phyloP scores from a whole-genome alignment of 2,113 vertebrate species.

The Hyperopisus bebe region DNA sequence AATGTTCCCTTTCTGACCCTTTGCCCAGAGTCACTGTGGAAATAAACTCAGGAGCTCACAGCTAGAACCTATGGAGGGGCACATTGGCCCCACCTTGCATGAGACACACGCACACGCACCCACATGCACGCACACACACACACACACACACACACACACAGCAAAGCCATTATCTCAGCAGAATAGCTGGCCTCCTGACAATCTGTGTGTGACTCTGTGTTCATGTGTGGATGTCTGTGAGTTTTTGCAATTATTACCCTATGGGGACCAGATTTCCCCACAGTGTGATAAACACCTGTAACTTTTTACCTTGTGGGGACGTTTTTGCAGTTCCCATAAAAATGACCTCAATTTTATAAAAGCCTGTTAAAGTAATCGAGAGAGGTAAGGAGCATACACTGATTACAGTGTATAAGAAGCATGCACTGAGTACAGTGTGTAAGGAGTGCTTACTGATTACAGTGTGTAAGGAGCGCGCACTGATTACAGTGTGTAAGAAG shows the following conservation, averaged over 20 bases:
- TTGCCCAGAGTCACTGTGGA: not conserved
- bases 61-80: constrained; percentile 35
- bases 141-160: constrained; percentile 13
- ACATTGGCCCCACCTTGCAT: not conserved
- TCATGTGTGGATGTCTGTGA: not conserved
- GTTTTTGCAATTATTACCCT: not conserved
- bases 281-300: not conserved
- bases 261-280: no score
- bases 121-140: constrained; percentile 18
- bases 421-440: no score
- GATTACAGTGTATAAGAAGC: no score
- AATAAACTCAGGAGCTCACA: constrained; percentile 10
- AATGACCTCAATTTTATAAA: not conserved
- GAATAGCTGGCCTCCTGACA: constrained; percentile 43
- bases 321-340: not conserved
- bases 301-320: not conserved
- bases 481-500: no score
- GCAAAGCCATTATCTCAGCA: not conserved
- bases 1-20: not conserved
- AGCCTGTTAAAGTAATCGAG: not conserved
- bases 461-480: no score
- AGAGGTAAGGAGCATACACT: no score
- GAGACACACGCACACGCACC: not conserved
- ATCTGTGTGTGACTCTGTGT: not conserved
- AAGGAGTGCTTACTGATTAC: no score